These are phyloP conservation scores for Coturnix japonica DNA, from an alignment of 2,113 vertebrate genomes.

Conservation along the genomic window DNA sequence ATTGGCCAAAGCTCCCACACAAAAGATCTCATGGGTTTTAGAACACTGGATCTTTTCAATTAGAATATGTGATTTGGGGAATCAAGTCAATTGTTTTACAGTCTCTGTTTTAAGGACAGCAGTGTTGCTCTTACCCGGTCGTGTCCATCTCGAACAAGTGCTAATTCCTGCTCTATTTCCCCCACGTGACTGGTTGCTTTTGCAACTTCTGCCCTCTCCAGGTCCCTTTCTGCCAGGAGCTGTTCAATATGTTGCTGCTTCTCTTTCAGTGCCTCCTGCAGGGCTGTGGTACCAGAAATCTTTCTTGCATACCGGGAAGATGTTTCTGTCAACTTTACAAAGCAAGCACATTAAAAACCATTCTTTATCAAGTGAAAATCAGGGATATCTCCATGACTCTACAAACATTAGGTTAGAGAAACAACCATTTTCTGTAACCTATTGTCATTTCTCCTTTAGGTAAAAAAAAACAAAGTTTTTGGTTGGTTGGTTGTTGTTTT, in stretches of 20 bases:
- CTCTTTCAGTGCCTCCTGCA: slow-evolving; percentile 98
- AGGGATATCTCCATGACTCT: background rate
- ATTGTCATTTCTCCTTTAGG: background rate
- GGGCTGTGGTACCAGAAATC: slow-evolving; percentile 96
- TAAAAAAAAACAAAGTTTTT: background rate
- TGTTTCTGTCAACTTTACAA: slow-evolving; percentile 93
- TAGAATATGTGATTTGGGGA: background rate
- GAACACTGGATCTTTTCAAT: background rate
- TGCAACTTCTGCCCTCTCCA: slow-evolving; percentile 95
- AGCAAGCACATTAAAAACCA: slow-evolving; percentile 18
- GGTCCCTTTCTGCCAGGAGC: slow-evolving; percentile 94
- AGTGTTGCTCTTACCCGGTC: slow-evolving; percentile 84
- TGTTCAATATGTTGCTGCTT: slow-evolving; percentile 99
- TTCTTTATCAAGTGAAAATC: background rate
- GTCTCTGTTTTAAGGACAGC: background rate
- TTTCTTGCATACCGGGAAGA: slow-evolving; percentile 95
- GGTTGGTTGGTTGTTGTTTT: no score
- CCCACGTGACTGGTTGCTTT: slow-evolving; percentile 95
- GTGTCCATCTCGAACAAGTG: slow-evolving; percentile 89
- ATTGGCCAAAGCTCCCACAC: background rate
- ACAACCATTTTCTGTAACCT: background rate
- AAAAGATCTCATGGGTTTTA: background rate
- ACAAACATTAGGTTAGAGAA: slow-evolving; percentile 38
- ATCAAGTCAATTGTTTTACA: background rate
- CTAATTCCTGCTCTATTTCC: slow-evolving; percentile 93